Base-by-base conservation (phyloP, 2,113 vertebrate species). In the Ciconia maguari region DNA sequence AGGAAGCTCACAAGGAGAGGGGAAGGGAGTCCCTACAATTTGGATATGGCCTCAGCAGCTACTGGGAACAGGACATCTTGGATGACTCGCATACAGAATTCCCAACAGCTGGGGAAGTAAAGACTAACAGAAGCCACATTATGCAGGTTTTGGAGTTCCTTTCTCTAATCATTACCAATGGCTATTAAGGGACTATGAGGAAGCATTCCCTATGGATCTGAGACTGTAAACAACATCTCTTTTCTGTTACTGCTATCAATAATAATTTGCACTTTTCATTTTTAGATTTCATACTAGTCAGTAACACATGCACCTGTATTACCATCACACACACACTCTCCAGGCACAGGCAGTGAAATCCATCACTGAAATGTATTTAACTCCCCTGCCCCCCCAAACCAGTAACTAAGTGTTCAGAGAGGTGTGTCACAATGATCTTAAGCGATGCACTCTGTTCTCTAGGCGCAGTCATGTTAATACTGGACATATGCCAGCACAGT, bases 401-500 rank as follows among this genome's bases (percentile, higher is more conserved):
- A 79, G 68, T 42, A 83, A 89, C 29, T 30, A 60, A 49, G 41
- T 34, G 20, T 69, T 70, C 65, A 61, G 52, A 55, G 55, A 87
- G 57, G 81, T 77, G 9, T 44, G 44, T 68, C 72, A 68, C 77
- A 29, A 27, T 1, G 36, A 52, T 65, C 69, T 44, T 16, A 32
- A 79, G 74, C 9, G 69, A 89, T 76, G 77, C 41, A 54, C 74
- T 79, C 87, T 22, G 34, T 94, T 96, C 89, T 49, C 34, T 20
- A 61, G 81, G 77, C 1, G 0, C 69, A 93, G 61, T 42, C 41
- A 13, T 72, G 77, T 82, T 92, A 79, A 78, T 18, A 38, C 30
- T 94, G 96, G 92, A 65, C 52, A 69, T 10, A 10, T 6, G 94
- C 96, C 95, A 97, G 46, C 16, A 44, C 65, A 92, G 83, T 96